Conservation (phyloP, 2,113 vertebrate species). For the Sula dactylatra region DNA sequence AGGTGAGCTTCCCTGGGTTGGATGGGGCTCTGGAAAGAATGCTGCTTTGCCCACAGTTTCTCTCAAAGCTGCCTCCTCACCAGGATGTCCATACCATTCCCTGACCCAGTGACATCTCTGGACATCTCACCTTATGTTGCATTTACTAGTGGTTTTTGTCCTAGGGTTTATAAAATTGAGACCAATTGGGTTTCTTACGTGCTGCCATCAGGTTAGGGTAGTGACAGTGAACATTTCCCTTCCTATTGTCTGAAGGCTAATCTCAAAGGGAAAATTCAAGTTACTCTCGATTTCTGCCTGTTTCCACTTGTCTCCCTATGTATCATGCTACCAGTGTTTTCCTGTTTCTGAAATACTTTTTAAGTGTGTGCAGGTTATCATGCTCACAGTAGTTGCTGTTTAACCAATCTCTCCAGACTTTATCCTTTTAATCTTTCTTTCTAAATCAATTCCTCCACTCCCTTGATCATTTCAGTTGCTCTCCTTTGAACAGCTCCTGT, state of each 20-base stretch:
- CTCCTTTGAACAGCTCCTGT: slow-evolving; percentile 59
- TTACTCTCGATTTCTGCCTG: slow-evolving; percentile 54
- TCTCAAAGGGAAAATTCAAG: slow-evolving; percentile 42
- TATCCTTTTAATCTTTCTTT: slow-evolving; percentile 70
- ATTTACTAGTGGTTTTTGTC: not conserved
- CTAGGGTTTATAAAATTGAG: not conserved
- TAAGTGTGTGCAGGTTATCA: slow-evolving; percentile 45
- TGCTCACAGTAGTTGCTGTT: slow-evolving; percentile 52
- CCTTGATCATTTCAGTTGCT: slow-evolving; percentile 66
- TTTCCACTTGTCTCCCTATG: slow-evolving; percentile 46
- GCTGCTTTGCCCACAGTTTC: not conserved
- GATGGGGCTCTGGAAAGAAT: not conserved
- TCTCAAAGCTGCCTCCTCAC: not conserved
- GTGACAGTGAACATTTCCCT: slow-evolving; percentile 39
- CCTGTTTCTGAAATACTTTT: slow-evolving; percentile 51
- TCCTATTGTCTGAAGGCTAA: slow-evolving; percentile 41
- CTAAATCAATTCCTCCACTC: slow-evolving; percentile 61
- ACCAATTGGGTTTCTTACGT: not conserved
- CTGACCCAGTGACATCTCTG: not conserved
- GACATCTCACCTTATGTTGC: not conserved
- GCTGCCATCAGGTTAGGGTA: not conserved
- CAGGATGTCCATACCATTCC: not conserved
- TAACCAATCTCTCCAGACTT: slow-evolving; percentile 67
- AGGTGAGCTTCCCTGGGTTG: not conserved
- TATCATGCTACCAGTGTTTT: slow-evolving; percentile 43